These are phyloP conservation scores for Monodelphis domestica DNA, from an alignment of 2,797 vertebrate species.

Conservation along the genomic window DNA sequence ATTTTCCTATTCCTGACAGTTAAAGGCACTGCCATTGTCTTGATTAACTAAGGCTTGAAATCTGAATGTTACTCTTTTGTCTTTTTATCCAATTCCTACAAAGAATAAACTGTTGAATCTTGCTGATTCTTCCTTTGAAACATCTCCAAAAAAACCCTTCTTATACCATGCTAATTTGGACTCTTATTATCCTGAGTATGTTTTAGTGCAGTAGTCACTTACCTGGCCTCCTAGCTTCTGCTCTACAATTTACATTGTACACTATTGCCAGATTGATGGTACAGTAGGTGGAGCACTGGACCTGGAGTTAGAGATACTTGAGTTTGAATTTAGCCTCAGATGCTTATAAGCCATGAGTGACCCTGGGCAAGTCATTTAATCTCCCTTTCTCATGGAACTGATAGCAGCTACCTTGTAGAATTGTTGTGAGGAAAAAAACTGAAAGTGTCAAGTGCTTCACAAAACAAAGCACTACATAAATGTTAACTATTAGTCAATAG, in stretches of 20 bases:
- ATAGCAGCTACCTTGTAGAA: not conserved
- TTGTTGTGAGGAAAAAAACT: not conserved
- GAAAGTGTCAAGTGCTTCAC: not conserved
- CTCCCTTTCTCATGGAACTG: not conserved
- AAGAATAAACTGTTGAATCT: not conserved
- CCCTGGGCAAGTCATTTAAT: not conserved
- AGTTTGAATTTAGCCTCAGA: not conserved
- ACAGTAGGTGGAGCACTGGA: not conserved
- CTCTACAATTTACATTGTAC: not conserved
- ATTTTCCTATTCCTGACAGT: too few species aligned
- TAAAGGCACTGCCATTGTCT: too few species aligned
- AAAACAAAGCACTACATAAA: not conserved
- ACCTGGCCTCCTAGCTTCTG: not conserved
- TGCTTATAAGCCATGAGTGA: not conserved
- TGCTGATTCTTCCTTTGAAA: not conserved
- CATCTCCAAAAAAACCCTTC: not conserved
- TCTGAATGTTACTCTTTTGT: too few species aligned
- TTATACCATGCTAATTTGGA: not conserved
- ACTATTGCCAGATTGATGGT: not conserved
- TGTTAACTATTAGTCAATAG: not conserved
- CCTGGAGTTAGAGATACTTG: not conserved
- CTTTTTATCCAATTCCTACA: not conserved
- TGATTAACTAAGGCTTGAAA: too few species aligned
- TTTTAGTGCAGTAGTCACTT: not conserved
- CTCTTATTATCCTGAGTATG: not conserved